Percentiles rank a stretch among this genome's conserved stretches.
Evolutionary conservation across 2,113 vertebrate species (phyloP).

Genomic region (Istiophorus platypterus): DNA sequence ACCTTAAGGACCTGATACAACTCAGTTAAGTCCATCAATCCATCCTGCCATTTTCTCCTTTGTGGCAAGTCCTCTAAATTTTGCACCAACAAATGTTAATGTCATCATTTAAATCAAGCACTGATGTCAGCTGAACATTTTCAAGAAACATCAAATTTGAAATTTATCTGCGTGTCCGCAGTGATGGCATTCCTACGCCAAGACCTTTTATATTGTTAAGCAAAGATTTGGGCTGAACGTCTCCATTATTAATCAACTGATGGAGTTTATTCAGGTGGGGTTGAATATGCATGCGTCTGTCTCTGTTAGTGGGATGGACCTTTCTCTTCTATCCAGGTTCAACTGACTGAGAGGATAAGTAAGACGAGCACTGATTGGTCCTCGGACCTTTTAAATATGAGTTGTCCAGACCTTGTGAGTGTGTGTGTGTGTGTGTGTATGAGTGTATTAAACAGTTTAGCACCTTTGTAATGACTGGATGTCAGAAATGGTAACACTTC

Average conservation of each 20-base stretch:
- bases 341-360: conserved; percentile 49
- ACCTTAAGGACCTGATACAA: conserved; percentile 78
- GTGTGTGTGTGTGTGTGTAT: conserved; percentile 1
- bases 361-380: conserved; percentile 77
- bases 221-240: conserved; percentile 60
- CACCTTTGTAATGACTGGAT: conserved; percentile 79
- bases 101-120: conserved; percentile 62
- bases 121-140: conserved; percentile 69
- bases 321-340: conserved; percentile 70
- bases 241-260: conserved; percentile 67
- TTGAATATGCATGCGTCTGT: conserved; percentile 75
- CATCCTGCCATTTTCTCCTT: conserved; percentile 57
- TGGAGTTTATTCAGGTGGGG: conserved; percentile 63
- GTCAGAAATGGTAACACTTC: conserved; percentile 63
- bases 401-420: conserved; percentile 63
- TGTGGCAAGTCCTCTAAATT: conserved; percentile 59
- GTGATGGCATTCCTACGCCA: conserved; percentile 55
- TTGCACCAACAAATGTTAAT: conserved; percentile 68
- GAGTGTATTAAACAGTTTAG: conserved; percentile 70
- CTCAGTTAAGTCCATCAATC: conserved; percentile 60
- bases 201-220: conserved; percentile 66
- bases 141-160: conserved; percentile 49
- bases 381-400: conserved; percentile 68
- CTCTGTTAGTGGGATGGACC: conserved; percentile 58
- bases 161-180: conserved; percentile 35